phyloP scores from a whole-genome alignment of 2,797 vertebrate species.

The Sebastolobus altivelis region DNA sequence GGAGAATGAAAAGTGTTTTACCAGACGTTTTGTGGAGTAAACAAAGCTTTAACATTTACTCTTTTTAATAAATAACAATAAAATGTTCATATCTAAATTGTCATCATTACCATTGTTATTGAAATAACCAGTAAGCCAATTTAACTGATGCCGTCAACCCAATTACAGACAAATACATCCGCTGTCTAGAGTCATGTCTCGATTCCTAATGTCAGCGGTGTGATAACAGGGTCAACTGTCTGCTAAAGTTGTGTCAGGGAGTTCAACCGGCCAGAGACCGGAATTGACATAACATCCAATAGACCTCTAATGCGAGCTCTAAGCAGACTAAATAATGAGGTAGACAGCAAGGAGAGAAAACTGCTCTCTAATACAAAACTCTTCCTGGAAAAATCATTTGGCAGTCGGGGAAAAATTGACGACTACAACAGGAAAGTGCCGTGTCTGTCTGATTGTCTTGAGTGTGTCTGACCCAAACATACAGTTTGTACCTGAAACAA shows the following conservation, averaged over 20 bases:
- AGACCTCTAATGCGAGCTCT: background rate
- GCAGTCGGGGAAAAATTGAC: background rate
- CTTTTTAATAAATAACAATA: constrained; percentile 4
- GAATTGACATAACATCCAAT: constrained; percentile 27
- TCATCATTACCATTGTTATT: constrained; percentile 37
- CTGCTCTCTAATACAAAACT: background rate
- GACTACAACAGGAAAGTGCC: background rate
- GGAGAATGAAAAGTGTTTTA: constrained; percentile 4
- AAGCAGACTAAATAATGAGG: constrained; percentile 30
- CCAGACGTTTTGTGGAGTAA: constrained; percentile 15
- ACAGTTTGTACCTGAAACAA: background rate
- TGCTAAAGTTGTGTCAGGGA: constrained; percentile 44
- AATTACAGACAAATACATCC: constrained; percentile 39
- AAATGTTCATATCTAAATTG: constrained; percentile 11
- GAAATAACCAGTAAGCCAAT: constrained; percentile 35
- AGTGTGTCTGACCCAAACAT: background rate
- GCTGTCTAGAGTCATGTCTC: constrained; percentile 41
- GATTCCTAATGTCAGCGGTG: constrained; percentile 51
- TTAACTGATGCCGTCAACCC: constrained; percentile 27
- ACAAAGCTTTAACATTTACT: constrained; percentile 4
- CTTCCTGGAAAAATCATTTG: background rate
- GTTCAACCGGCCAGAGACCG: constrained; percentile 39
- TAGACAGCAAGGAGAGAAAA: background rate
- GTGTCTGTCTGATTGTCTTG: background rate
- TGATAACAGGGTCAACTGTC: constrained; percentile 61